Evolutionary conservation across 2,888 invertebrate genomes (phyloP).

Genomic region (Zygothrica quintamaculata): DNA sequence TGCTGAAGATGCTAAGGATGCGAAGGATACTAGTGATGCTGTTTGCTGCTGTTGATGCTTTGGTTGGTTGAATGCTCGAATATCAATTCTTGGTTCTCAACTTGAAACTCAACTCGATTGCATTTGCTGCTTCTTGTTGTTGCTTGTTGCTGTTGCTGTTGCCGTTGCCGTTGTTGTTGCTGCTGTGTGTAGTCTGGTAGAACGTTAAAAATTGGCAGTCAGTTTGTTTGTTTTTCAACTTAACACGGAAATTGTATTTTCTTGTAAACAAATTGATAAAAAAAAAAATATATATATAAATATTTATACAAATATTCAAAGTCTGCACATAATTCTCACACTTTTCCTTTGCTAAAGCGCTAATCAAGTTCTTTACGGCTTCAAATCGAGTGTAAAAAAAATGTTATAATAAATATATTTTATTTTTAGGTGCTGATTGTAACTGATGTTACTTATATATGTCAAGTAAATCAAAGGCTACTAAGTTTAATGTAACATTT

Average conservation of each 20-base stretch:
- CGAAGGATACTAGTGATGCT: constrained; percentile 1
- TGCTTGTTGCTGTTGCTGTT: too few species aligned
- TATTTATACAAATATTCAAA: too few species aligned
- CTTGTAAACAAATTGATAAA: constrained; percentile 57
- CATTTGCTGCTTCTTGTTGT: constrained; percentile 33
- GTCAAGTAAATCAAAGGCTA: too few species aligned
- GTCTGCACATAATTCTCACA: constrained; percentile 48
- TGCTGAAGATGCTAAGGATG: constrained; percentile 3
- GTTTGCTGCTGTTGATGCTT: constrained; percentile 5
- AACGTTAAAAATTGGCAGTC: constrained; percentile 74
- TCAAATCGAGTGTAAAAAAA: too few species aligned
- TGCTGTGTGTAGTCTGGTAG: constrained; percentile 56
- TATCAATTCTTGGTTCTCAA: constrained; percentile 32
- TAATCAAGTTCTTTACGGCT: too few species aligned
- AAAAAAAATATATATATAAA: too few species aligned
- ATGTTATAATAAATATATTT: background rate
- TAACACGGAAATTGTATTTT: constrained; percentile 75
- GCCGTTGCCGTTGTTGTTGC: too few species aligned
- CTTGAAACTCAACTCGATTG: constrained; percentile 42
- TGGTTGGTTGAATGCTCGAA: constrained; percentile 1
- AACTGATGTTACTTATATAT: too few species aligned
- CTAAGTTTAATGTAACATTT: too few species aligned
- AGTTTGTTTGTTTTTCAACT: constrained; percentile 73
- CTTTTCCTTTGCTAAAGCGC: too few species aligned
- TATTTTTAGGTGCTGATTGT: too few species aligned